These are phyloP conservation scores for Hafferia zeledoni DNA, from an alignment of 2,797 vertebrate genomes.

Conservation along the genomic window DNA sequence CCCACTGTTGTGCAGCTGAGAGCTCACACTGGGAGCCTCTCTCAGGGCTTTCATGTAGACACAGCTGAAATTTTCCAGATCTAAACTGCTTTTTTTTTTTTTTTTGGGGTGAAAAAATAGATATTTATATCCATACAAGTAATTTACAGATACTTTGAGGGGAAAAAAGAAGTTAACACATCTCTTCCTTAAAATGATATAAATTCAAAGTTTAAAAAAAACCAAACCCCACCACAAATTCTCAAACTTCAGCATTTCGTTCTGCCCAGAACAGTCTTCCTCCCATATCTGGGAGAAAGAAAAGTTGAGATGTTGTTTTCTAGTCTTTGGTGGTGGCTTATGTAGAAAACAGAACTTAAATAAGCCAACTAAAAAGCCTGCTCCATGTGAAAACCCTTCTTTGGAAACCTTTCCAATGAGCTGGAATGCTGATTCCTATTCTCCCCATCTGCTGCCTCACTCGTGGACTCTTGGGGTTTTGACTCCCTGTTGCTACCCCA, in stretches of 20 bases:
- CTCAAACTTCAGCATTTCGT: not conserved
- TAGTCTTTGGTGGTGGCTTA: not conserved
- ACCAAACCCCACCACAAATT: not conserved
- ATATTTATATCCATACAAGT: not conserved
- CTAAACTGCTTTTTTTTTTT: not conserved
- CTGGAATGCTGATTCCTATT: fast-evolving
- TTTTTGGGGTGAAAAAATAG: not conserved
- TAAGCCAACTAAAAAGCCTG: not conserved
- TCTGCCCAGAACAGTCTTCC: not conserved
- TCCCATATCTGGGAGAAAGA: not conserved
- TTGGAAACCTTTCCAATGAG: not conserved
- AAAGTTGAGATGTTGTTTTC: not conserved
- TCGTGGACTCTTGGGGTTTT: not conserved
- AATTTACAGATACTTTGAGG: not conserved
- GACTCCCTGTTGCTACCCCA: not conserved
- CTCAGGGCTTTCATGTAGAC: not conserved
- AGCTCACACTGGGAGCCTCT: not conserved
- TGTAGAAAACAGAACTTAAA: not conserved
- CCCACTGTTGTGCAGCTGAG: not conserved
- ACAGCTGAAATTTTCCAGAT: not conserved
- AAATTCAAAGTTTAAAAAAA: not conserved
- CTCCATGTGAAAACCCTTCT: not conserved
- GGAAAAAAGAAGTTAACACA: not conserved
- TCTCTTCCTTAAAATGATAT: not conserved
- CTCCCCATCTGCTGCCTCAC: not conserved